These are phyloP conservation scores for Epinephelus malabaricus DNA, from an alignment of 2,797 vertebrate genomes.

Conservation along the genomic window DNA sequence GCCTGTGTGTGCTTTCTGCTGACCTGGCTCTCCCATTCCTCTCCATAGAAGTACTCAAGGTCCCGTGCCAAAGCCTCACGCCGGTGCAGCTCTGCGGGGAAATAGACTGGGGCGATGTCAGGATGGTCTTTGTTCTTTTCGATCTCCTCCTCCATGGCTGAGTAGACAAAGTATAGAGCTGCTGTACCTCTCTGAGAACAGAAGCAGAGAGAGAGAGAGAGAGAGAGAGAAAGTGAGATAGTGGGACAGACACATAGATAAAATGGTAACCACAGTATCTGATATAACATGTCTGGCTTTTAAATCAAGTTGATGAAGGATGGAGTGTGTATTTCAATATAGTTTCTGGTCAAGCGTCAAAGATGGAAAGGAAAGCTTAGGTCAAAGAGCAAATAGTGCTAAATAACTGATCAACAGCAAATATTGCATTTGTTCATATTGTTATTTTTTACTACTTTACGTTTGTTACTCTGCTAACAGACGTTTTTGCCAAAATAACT, in stretches of 20 bases:
- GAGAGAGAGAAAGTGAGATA: not conserved
- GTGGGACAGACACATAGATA: not conserved
- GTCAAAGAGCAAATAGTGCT: too few species aligned
- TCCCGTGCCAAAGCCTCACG: slow-evolving; percentile 85
- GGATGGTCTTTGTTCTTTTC: slow-evolving; percentile 88
- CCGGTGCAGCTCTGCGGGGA: slow-evolving; percentile 89
- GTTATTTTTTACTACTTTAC: not conserved
- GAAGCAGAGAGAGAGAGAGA: not conserved
- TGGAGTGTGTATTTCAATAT: too few species aligned
- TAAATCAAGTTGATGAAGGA: not conserved
- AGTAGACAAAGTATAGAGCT: slow-evolving; percentile 91
- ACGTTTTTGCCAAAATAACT: not conserved
- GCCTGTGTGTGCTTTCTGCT: slow-evolving; percentile 39
- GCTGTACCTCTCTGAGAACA: slow-evolving; percentile 85
- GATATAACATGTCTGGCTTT: not conserved
- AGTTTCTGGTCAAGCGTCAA: not conserved
- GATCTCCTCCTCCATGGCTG: slow-evolving; percentile 91
- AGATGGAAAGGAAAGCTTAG: not conserved
- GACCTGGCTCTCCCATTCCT: slow-evolving; percentile 85
- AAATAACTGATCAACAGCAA: not conserved
- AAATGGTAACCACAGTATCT: not conserved
- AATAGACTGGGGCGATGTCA: slow-evolving; percentile 88
- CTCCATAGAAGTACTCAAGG: slow-evolving; percentile 89
- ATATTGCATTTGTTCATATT: not conserved
- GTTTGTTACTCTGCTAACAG: not conserved